Base-by-base conservation (phyloP, 2,113 vertebrate species). In the Propithecus coquereli region DNA sequence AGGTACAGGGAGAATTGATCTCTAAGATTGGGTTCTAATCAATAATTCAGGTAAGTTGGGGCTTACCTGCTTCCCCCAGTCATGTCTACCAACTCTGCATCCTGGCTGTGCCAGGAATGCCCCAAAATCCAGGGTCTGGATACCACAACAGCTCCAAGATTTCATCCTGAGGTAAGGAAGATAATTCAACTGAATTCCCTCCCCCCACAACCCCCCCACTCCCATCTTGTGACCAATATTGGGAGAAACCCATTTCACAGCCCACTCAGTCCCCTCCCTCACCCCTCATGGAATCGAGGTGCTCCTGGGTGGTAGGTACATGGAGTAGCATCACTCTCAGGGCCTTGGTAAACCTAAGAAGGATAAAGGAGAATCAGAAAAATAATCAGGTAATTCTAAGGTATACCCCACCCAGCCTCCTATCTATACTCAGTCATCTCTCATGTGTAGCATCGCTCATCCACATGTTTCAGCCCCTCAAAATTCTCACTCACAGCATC, bases 281-380 rank as follows among this genome's bases (percentile, higher is more conserved):
- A 99, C 99, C 99, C 99, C 74, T 99, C 99, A 5, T 99, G 99
- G 96, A 99, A 99, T 92, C 99, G 99, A 13, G 99, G 99, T 0
- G 96, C 98, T 0, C 99, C 99, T 1, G 99, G 99, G 89, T 99
- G 99, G 97, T 99, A 98, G 3, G 80, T 98, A 98, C 99, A 99
- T 34, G 98, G 91, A 92, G 99, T 98, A n/a, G 25, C 25, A 89
- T 99, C 97, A 4, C 99, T 99, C 91, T 99, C 98, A 0, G 98
- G 97, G 27, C 99, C 98, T 93, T 99, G 98, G 94, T 99, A 99
- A 45, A 94, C 10, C 99, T 99, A 97, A 90, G 59, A 97, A 94
- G 91, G 4, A n/a, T 86, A 97, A 91, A 96, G 77, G 16, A 93
- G 18, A 87, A n/a, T 6, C 0, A 47, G n/a, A 59, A 95, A 74